A percentile compares a stretch with the other conserved stretches of the same genome.
phyloP scores from a whole-genome alignment of 2,797 vertebrate species.

The Ceryle rudis region DNA sequence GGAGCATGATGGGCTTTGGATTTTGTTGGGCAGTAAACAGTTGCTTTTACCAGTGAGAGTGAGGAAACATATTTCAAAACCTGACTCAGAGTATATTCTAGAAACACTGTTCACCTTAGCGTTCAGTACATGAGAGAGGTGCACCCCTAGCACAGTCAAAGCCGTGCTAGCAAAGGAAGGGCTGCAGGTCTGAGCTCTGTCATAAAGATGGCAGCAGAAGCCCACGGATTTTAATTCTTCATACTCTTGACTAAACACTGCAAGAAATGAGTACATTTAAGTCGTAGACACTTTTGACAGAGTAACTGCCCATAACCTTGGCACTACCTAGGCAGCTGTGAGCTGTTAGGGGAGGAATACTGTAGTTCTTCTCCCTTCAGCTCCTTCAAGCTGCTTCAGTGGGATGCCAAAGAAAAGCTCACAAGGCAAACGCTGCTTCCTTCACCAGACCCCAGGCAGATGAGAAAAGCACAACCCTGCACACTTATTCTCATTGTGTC shows the following conservation, averaged over 20 bases:
- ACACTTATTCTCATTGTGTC: not conserved
- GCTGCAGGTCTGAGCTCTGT: not conserved
- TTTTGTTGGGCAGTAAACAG: not conserved
- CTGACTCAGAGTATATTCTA: not conserved
- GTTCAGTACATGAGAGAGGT: not conserved
- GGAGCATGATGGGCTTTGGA: accelerated
- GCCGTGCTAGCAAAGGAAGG: not conserved
- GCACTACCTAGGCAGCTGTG: not conserved
- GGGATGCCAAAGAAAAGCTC: not conserved
- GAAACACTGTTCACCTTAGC: not conserved
- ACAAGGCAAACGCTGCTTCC: not conserved
- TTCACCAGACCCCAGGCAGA: not conserved
- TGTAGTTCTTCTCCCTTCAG: not conserved
- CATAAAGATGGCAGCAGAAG: not conserved
- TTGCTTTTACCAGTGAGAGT: not conserved
- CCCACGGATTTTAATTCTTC: not conserved
- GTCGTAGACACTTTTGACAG: not conserved
- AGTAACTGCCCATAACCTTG: not conserved
- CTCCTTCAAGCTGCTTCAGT: not conserved
- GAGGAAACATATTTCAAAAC: not conserved
- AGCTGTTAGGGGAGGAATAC: not conserved
- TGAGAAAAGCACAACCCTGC: not conserved
- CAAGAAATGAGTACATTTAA: not conserved
- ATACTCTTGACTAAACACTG: not conserved
- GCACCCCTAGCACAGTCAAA: not conserved